Evolutionary conservation across 2,113 vertebrate genomes (phyloP).

Genomic region (Bothrops jararaca): DNA sequence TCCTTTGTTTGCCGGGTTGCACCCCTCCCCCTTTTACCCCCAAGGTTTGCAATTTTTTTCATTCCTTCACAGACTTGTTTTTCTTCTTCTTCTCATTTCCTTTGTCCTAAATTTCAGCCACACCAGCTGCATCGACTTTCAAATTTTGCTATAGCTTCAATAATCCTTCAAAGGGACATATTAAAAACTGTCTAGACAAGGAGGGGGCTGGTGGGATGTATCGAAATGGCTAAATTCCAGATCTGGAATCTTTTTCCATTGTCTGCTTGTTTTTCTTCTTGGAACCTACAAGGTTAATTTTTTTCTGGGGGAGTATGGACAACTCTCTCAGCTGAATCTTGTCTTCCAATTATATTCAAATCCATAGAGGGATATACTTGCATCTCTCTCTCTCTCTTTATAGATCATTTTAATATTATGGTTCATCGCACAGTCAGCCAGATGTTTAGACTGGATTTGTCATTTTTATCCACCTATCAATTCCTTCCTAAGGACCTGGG

Average conservation of each 20-base stretch:
- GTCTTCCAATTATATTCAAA: neutral
- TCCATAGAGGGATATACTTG: neutral
- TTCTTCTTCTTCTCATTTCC: constrained; percentile 11
- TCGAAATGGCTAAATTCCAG: neutral
- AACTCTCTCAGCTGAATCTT: neutral
- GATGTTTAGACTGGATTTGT: neutral
- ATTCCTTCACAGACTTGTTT: neutral
- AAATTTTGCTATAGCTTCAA: neutral
- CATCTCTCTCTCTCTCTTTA: neutral
- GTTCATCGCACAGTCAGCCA: neutral
- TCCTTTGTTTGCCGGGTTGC: neutral
- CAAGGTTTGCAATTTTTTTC: neutral
- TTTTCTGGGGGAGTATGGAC: neutral
- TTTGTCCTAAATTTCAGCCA: neutral
- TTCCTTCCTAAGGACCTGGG: neutral
- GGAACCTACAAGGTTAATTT: neutral
- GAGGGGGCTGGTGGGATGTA: neutral
- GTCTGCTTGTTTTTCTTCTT: neutral
- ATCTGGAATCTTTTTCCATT: neutral
- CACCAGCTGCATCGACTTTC: neutral
- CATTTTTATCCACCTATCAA: neutral
- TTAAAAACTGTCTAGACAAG: neutral
- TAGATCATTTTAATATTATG: neutral
- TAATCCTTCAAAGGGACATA: neutral
- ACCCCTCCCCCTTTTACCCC: no score